These are phyloP conservation scores for Lerista edwardsae DNA, from an alignment of 2,797 vertebrate species.

Conservation along the genomic window DNA sequence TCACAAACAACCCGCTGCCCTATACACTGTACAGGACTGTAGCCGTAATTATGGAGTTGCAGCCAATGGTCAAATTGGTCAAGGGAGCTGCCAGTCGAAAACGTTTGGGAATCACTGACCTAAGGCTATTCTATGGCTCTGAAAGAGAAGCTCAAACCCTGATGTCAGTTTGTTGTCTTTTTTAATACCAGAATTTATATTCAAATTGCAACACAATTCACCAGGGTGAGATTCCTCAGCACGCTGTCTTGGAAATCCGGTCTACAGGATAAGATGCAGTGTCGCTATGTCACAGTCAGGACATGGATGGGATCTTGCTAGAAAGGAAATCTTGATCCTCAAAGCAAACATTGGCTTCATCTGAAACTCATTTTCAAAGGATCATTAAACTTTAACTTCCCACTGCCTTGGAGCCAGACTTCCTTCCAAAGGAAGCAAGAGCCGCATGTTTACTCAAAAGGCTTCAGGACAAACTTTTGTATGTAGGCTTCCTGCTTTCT, in stretches of 20 bases:
- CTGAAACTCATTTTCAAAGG: slow-evolving; percentile 31
- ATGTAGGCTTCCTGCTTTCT: background rate
- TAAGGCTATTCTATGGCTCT: background rate
- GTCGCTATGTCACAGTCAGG: background rate
- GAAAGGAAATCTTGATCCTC: background rate
- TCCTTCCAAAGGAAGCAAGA: background rate
- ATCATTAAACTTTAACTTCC: background rate
- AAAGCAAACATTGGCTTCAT: slow-evolving; percentile 11
- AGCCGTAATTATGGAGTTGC: too few species aligned
- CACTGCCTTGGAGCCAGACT: background rate
- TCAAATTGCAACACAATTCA: too few species aligned
- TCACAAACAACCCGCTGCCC: too few species aligned
- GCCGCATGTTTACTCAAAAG: slow-evolving; percentile 27
- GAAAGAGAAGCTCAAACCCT: background rate
- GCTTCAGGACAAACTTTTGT: slow-evolving; percentile 8
- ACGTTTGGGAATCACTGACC: too few species aligned
- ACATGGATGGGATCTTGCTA: background rate
- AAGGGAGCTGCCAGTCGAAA: too few species aligned
- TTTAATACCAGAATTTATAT: background rate
- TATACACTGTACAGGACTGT: too few species aligned
- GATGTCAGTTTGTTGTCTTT: background rate
- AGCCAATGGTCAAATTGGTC: too few species aligned
- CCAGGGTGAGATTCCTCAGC: too few species aligned
- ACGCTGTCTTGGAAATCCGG: background rate
- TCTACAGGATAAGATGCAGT: too few species aligned